Evolutionary conservation across 2,797 vertebrate species (phyloP), one percentile per base, ranked within the genome.

Genomic region (Graptemys geographica): DNA sequence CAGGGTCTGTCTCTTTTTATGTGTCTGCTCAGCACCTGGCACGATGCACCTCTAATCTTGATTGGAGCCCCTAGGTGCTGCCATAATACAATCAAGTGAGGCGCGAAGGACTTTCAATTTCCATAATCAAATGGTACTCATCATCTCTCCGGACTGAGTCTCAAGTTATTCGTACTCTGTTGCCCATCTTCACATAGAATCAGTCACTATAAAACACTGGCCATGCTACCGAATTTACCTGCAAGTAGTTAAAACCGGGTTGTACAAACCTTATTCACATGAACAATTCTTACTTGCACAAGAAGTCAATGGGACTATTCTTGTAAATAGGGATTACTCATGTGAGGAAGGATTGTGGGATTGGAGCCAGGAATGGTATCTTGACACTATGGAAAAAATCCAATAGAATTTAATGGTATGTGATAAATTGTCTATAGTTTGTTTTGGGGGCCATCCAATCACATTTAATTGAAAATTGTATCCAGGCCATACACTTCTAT

Each of bases 401-500:
- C 0, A 56, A 28, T 33, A 86, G 28, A 49, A 86, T 93, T 51
- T 47, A 84, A 78, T 4, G 3, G 8, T 19, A 49, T 78, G 1
- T 19, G 18, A 87, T 5, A 33, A 81, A 11, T 88, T 76, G 89
- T 53, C 79, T 55, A 2, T 86, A 86, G 41, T 90, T 27, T 83
- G 47, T 23, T 41, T 21, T 21, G 21, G 3, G n/a, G 19, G 23
- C 28, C 1, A 51, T 90, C 16, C 69, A 81, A 0, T 5, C 3
- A 59, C 87, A 79, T 89, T 90, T 94, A 49, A 27, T 1, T n/a
- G 81, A 94, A 53, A 76, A 10, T 23, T 79, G 33, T 51, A 69
- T 47, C 74, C 69, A 87, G 89, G 69, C 53, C 41, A 19, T 2
- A 79, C 78, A 91, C 84, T 93, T 96, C 83, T 56, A 69, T 19